phyloP scores from a whole-genome alignment of 2,113 vertebrate species.

The Maccullochella peelii region DNA sequence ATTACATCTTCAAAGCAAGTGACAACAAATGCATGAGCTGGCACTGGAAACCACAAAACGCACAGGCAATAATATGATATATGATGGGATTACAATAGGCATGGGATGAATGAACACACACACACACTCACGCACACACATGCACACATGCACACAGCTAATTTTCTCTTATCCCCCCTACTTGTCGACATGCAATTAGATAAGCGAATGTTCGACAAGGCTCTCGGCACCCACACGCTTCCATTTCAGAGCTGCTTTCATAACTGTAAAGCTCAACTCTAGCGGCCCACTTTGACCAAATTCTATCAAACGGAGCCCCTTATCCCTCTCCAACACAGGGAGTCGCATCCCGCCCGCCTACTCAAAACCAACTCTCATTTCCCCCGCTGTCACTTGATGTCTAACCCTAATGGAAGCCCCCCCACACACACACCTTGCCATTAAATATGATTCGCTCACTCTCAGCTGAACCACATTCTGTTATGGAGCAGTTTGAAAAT shows the following conservation, averaged over 20 bases:
- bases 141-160: slow-evolving; percentile 28
- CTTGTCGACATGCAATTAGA: slow-evolving; percentile 73
- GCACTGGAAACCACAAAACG: slow-evolving; percentile 44
- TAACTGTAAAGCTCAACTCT: slow-evolving; percentile 55
- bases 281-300: slow-evolving; percentile 60
- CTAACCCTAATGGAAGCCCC: slow-evolving; percentile 55
- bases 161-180: slow-evolving; percentile 38
- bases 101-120: slow-evolving; percentile 40
- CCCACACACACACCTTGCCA: neutral
- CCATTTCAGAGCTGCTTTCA: slow-evolving; percentile 75
- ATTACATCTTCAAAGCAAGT: slow-evolving; percentile 46
- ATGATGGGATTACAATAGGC: slow-evolving; percentile 41
- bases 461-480: slow-evolving; percentile 32
- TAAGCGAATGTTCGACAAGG: slow-evolving; percentile 62
- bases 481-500: slow-evolving; percentile 21
- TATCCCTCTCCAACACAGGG: slow-evolving; percentile 41
- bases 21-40: slow-evolving; percentile 19
- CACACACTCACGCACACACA: neutral
- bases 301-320: slow-evolving; percentile 52
- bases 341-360: slow-evolving; percentile 52
- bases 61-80: slow-evolving; percentile 64
- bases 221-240: slow-evolving; percentile 75
- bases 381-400: slow-evolving; percentile 24
- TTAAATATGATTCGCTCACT: slow-evolving; percentile 34
- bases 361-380: slow-evolving; percentile 43